Evolutionary conservation across 2,888 invertebrate genomes (phyloP), one percentile per base, ranked within the genome.

Genomic region (Amorpha juglandis): DNA sequence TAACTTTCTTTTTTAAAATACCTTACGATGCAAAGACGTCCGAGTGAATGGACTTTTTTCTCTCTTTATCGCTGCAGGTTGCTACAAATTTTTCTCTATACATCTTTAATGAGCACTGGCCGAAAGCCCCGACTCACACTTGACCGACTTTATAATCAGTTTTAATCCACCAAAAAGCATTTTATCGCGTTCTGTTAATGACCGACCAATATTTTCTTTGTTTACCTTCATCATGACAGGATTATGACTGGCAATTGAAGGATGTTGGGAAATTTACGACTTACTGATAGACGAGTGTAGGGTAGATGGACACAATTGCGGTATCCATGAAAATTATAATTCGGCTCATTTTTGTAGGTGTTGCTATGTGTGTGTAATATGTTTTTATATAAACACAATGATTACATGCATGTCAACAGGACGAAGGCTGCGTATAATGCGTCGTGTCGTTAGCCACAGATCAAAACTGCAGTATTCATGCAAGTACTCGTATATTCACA

Each of bases 101-200:
- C 19, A 50, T 19, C 8, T 19, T 50, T 50, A 19, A 50, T 19
- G 50, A 50, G 9, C 19, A 19, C 9, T 19, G 9, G 16, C 0
- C 47, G n/a, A 8, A 0, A 7, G 19, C 19, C 12, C 45, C 8
- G 16, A 1, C 16, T 45, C 35, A 48, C 64, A 6, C 64, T 55
- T 58, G 65, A 68, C 67, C 65, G 64, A 68, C 67, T 77, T 81
- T 81, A 74, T 83, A 87, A 90, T 86, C 89, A 78, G 65, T 71
- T 75, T 68, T 89, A 88, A 89, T 87, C 89, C 80, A 72, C 58
- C 70, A 71, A 72, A 71, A 76, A 66, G 68, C 74, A 74, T 75
- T 78, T 81, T 86, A 89, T 89, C 87, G 82, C 19, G 38, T 79
- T 74, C 74, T 68, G 76, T 75, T 81, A 79, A 82, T 81, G 83